Evolutionary conservation across 2,888 invertebrate genomes (phyloP).

Genomic region (Pterostichus niger): DNA sequence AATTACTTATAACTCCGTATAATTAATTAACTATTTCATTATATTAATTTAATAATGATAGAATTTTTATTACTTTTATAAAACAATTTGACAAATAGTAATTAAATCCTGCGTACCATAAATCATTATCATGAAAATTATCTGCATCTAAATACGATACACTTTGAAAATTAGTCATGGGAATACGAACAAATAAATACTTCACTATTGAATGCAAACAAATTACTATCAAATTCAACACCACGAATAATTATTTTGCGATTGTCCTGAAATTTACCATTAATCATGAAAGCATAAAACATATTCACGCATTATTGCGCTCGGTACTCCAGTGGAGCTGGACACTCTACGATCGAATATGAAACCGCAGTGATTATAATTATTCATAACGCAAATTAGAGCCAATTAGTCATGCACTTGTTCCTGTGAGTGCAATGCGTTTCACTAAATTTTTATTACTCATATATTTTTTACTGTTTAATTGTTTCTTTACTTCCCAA

Average conservation of each 20-base stretch:
- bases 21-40: too few relatives aligned
- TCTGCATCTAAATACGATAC: background rate
- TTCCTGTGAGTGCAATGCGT: too few relatives aligned
- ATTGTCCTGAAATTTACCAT: constrained; percentile 26
- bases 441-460: too few relatives aligned
- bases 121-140: background rate
- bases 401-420: constrained; percentile 41
- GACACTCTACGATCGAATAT: background rate
- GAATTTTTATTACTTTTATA: too few relatives aligned
- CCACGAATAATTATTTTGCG: constrained; percentile 21
- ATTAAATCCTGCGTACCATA: background rate
- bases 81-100: background rate
- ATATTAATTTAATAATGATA: too few relatives aligned
- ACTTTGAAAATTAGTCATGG: background rate
- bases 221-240: background rate
- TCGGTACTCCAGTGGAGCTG: background rate
- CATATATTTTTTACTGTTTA: too few relatives aligned
- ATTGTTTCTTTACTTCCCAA: too few relatives aligned
- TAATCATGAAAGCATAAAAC: constrained; percentile 21
- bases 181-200: background rate
- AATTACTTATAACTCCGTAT: too few relatives aligned
- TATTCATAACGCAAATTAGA: constrained; percentile 36
- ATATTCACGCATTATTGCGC: constrained; percentile 15
- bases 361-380: constrained; percentile 36
- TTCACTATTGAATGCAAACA: background rate